Evolutionary conservation across 2,888 invertebrate genomes (phyloP), one percentile per base, ranked within the genome.

Genomic region (Odiellus spinosus): DNA sequence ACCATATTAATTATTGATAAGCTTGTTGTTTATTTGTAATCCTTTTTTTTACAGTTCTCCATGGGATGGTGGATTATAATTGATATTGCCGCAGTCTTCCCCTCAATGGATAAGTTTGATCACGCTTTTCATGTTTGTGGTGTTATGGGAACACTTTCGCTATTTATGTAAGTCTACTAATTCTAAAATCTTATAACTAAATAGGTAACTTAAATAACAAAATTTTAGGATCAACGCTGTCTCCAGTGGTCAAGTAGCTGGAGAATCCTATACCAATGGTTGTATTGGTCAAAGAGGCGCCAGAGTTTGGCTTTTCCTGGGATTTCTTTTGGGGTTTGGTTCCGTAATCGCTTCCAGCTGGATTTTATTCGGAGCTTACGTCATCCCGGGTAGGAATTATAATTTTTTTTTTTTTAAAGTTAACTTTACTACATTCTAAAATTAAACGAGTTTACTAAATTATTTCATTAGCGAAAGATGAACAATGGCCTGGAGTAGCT

Each of bases 11-110:
- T n/a, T n/a, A n/a, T n/a, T n/a, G n/a, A n/a, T n/a, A n/a, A n/a
- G n/a, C n/a, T n/a, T n/a, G n/a, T n/a, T n/a, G n/a, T n/a, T n/a
- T n/a, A n/a, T n/a, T n/a, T n/a, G n/a, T n/a, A n/a, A n/a, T n/a
- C 43, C 19, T 34, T 43, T 39, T 39, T 32, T 8, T 40, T 46
- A 36, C 33, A 91, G 90, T 96, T 96, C 70, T 93, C 90, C 61
- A 70, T 78, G 58, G 96, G 93, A 43, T 96, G 96, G 95, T 98
- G 96, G 98, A 78, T 91, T 52, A 80, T 93, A 52, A 93, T 98
- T 59, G 96, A 96, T 71, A 86, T 90, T 8, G 80, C 86, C 47
- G 78, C 86, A 0, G 77, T 78, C 17, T 81, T 83, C 60, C 76
- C 78, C 0, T 70, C 72, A 33, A 72, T 63, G 44, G 50, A 54